These are phyloP conservation scores for Psittacula cyanocephala DNA, from an alignment of 2,113 vertebrate genomes.

Conservation along the genomic window DNA sequence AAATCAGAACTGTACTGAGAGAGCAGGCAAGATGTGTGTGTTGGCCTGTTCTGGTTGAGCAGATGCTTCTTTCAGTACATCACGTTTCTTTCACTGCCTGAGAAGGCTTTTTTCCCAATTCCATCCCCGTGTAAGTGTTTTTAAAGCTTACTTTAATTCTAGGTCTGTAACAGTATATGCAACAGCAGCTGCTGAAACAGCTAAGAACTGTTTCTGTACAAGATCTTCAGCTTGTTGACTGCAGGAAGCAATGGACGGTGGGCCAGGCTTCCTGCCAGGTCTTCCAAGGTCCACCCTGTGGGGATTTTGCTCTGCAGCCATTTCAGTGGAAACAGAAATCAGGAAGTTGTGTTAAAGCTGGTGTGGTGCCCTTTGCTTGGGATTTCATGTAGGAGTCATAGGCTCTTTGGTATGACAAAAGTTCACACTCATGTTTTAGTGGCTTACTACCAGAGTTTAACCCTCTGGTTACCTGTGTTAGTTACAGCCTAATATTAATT, in stretches of 20 bases:
- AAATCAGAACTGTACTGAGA: neutral
- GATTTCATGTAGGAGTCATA: neutral
- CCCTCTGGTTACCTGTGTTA: neutral
- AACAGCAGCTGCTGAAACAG: neutral
- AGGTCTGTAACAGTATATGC: neutral
- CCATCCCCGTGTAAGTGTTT: neutral
- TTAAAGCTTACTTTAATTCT: neutral
- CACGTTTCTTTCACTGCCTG: neutral
- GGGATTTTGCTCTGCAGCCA: neutral
- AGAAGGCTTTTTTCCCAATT: neutral
- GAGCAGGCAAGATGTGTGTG: neutral
- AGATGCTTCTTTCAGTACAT: neutral
- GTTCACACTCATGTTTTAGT: neutral
- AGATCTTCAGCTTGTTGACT: neutral
- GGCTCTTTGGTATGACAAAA: neutral
- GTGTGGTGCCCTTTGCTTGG: neutral
- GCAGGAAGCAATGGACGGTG: neutral
- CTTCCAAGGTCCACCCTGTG: neutral
- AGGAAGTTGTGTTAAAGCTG: neutral
- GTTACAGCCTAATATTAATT: neutral
- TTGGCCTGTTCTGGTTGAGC: neutral
- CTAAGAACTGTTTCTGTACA: neutral
- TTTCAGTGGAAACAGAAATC: neutral
- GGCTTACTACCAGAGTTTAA: neutral
- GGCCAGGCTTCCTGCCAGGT: neutral